Evolutionary conservation across 2,797 vertebrate genomes (phyloP).

Genomic region (Arrhamphus sclerolepis): DNA sequence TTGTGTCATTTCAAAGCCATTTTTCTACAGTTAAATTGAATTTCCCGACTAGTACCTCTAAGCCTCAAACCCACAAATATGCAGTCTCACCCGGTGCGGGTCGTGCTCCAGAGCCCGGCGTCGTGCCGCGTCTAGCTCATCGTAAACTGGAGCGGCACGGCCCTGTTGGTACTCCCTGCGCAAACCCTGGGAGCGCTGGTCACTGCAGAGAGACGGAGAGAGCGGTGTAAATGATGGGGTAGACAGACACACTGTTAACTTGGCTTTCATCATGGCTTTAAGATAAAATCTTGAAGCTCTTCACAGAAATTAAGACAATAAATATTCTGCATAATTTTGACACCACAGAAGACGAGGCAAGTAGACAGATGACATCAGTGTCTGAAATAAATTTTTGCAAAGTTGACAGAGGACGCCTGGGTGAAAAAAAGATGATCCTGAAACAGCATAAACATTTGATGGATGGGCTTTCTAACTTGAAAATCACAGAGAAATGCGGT

Average conservation of each 20-base stretch:
- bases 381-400: slow-evolving; percentile 37
- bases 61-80: too few relatives aligned
- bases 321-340: slow-evolving; percentile 21
- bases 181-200: slow-evolving; percentile 44
- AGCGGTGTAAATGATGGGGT: not conserved
- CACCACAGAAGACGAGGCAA: slow-evolving; percentile 16
- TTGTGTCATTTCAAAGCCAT: too few relatives aligned
- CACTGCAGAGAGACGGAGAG: slow-evolving; percentile 37
- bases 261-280: too few relatives aligned
- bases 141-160: slow-evolving; percentile 62
- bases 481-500: slow-evolving; percentile 5
- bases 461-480: slow-evolving; percentile 12
- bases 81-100: slow-evolving; percentile 60
- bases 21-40: not conserved
- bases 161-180: slow-evolving; percentile 55
- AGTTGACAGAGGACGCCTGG: slow-evolving; percentile 39
- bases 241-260: too few relatives aligned
- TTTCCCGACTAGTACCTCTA: not conserved
- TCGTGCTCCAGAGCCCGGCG: slow-evolving; percentile 64
- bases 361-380: slow-evolving; percentile 42
- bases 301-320: not conserved
- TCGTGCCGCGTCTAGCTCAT: slow-evolving; percentile 62
- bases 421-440: not conserved
- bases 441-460: slow-evolving; percentile 15
- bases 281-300: too few relatives aligned